These are phyloP conservation scores for Tridacna gigas DNA, from an alignment of 2,888 invertebrate genomes.

Conservation along the genomic window DNA sequence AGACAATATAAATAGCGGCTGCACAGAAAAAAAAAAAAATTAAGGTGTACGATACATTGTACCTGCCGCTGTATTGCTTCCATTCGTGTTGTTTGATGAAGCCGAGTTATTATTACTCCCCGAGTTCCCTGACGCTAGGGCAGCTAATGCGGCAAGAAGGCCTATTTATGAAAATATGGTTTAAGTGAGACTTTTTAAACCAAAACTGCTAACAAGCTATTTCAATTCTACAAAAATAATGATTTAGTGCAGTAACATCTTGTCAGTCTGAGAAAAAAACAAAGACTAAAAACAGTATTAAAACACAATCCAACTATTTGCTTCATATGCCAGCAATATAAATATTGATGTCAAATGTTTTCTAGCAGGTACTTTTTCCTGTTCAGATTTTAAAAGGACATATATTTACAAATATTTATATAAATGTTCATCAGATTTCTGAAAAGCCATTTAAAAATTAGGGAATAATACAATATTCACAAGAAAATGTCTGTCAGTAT, in stretches of 20 bases:
- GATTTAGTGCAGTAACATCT: not conserved
- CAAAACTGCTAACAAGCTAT: constrained; percentile 9
- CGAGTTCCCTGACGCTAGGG: constrained; percentile 70
- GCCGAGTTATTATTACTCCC: constrained; percentile 67
- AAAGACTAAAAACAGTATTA: not conserved
- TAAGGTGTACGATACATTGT: constrained; percentile 54
- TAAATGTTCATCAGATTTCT: too few species aligned
- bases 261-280: not conserved
- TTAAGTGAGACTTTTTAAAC: not conserved
- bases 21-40: constrained; percentile 43
- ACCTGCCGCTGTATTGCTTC: constrained; percentile 65
- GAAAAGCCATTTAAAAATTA: too few species aligned
- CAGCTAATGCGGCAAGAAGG: constrained; percentile 76
- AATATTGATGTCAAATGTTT: too few species aligned
- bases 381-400: too few species aligned
- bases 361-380: too few species aligned
- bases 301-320: too few species aligned
- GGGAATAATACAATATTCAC: too few species aligned
- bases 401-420: too few species aligned
- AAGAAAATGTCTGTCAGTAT: too few species aligned
- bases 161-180: constrained; percentile 66
- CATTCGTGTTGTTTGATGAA: constrained; percentile 63
- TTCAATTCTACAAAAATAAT: not conserved
- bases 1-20: constrained; percentile 69
- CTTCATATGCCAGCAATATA: too few species aligned